Evolutionary conservation across 2,113 vertebrate species (phyloP).

Genomic region (Tyto alba): DNA sequence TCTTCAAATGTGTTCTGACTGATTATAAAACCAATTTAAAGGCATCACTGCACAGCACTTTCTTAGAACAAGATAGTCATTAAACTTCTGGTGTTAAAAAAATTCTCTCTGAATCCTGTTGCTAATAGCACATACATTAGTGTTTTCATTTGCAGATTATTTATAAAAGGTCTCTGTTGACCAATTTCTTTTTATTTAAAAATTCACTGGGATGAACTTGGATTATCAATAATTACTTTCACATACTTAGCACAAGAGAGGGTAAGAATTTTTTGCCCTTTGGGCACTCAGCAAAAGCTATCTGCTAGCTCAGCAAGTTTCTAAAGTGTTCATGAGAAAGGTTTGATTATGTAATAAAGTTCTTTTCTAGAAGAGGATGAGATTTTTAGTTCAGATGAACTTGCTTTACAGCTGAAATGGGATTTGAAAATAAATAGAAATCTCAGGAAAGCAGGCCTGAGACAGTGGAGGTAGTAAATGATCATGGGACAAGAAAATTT

Average conservation of each 20-base stretch:
- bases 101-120: not conserved
- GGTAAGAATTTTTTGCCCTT: not conserved
- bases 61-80: slow-evolving; percentile 29
- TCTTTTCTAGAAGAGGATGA: not conserved
- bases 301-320: not conserved
- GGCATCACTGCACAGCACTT: not conserved
- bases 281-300: not conserved
- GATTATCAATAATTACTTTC: slow-evolving; percentile 35
- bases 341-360: not conserved
- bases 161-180: slow-evolving; percentile 14
- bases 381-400: not conserved
- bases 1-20: slow-evolving; percentile 23
- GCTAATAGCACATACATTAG: not conserved
- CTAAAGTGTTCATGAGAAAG: not conserved
- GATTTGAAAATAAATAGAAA: not conserved
- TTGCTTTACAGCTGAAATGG: not conserved
- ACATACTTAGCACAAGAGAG: not conserved
- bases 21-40: slow-evolving; percentile 42
- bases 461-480: not conserved
- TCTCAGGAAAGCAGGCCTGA: not conserved
- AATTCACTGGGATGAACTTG: not conserved
- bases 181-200: not conserved
- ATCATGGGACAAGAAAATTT: not conserved
- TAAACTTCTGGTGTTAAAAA: not conserved
- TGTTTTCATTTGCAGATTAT: slow-evolving; percentile 15